A percentile compares a stretch with the other conserved stretches of the same genome.
phyloP scores from a whole-genome alignment of 2,113 vertebrate species.

The Hippocampus comes region DNA sequence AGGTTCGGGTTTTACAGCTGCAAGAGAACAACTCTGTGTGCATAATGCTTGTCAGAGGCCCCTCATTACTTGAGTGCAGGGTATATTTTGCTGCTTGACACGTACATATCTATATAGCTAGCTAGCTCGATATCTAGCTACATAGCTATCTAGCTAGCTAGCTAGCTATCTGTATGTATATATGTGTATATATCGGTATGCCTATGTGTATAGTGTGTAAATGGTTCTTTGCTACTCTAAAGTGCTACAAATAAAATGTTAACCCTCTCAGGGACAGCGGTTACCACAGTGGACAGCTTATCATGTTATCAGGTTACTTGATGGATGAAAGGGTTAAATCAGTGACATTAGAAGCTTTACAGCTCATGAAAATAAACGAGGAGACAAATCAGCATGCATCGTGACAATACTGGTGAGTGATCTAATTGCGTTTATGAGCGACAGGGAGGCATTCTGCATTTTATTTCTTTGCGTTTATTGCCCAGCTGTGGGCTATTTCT shows the following conservation, averaged over 20 bases:
- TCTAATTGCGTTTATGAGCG: slow-evolving; percentile 6
- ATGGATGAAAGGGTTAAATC: not conserved
- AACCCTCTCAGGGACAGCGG: too few relatives aligned
- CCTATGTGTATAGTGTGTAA: not conserved
- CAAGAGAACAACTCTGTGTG: slow-evolving; percentile 19
- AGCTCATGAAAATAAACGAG: not conserved
- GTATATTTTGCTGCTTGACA: slow-evolving; percentile 32
- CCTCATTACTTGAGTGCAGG: slow-evolving; percentile 42
- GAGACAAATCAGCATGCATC: not conserved
- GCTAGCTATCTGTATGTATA: too few relatives aligned
- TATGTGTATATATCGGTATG: too few relatives aligned
- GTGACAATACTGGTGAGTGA: not conserved
- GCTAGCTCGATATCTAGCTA: too few relatives aligned
- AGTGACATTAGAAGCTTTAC: not conserved
- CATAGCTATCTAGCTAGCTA: too few relatives aligned
- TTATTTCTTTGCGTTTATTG: slow-evolving; percentile 36
- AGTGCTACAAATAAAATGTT: slow-evolving; percentile 18
- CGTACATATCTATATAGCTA: too few relatives aligned
- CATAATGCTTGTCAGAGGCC: slow-evolving; percentile 12
- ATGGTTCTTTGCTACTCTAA: slow-evolving; percentile 28
- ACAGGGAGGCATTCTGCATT: slow-evolving; percentile 23
- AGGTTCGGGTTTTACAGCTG: slow-evolving; percentile 33
- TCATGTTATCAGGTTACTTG: too few relatives aligned
- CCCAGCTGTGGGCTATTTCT: slow-evolving; percentile 27
- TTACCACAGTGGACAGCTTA: too few relatives aligned